A percentile compares a stretch with the other conserved stretches of the same genome.
Evolutionary conservation across 1,140 invertebrate species (phyloP).

Genomic region (Hylaeus volcanicus): DNA sequence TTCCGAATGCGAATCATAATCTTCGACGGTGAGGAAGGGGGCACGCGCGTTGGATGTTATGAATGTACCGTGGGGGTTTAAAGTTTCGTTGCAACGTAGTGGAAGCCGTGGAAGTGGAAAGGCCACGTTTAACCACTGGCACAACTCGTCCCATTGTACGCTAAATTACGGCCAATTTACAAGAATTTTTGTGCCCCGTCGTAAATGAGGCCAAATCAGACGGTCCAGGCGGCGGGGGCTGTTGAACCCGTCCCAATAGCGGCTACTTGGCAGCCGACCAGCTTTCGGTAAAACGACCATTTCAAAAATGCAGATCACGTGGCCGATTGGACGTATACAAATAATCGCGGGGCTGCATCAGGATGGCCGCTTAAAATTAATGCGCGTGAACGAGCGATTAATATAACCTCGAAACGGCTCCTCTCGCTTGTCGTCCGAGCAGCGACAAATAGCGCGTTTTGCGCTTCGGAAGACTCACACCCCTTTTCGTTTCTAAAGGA

Average conservation of each 20-base stretch:
- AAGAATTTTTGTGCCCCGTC: conserved; percentile 67
- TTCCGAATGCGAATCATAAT: conserved; percentile 15
- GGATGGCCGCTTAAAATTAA: conserved; percentile 45
- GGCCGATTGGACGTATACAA: conserved; percentile 60
- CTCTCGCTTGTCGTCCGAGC: not conserved
- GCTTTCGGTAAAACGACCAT: conserved; percentile 58
- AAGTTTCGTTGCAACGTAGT: conserved; percentile 22
- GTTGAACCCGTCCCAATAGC: conserved; percentile 68
- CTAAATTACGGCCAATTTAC: conserved; percentile 72
- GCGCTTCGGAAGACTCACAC: no score
- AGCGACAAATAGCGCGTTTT: not conserved
- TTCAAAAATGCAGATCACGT: conserved; percentile 64
- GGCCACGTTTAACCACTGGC: conserved; percentile 35
- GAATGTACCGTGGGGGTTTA: not conserved
- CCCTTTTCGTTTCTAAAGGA: not conserved
- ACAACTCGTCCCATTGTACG: conserved; percentile 65
- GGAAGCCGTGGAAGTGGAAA: not conserved
- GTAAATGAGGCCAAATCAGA: conserved; percentile 72
- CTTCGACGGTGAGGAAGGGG: not conserved
- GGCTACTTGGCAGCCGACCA: conserved; percentile 66
- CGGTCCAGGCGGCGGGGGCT: conserved; percentile 58
- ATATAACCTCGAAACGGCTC: conserved; percentile 1
- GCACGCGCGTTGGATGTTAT: not conserved
- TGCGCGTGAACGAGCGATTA: conserved; percentile 50
- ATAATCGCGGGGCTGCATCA: conserved; percentile 37